Evolutionary conservation across 2,797 vertebrate species (phyloP).

Genomic region (Enteromius afrohamiltoni): DNA sequence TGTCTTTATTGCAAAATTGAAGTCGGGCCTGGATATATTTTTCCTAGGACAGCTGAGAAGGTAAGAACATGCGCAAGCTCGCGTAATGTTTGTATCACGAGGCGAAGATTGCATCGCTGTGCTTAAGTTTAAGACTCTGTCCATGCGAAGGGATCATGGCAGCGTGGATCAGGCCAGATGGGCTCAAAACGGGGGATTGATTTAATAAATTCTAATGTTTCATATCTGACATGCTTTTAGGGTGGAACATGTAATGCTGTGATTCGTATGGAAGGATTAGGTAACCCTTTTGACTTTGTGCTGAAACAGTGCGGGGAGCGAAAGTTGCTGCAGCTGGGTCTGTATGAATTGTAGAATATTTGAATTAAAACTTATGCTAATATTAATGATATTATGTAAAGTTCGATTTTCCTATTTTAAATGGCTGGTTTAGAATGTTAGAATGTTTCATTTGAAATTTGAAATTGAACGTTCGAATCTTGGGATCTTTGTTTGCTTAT

Average conservation of each 20-base stretch:
- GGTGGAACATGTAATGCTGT: background rate
- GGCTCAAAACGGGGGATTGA: constrained; percentile 3
- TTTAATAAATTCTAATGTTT: background rate
- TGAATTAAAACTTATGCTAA: background rate
- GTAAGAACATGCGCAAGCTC: constrained; percentile 6
- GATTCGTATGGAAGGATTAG: constrained; percentile 13
- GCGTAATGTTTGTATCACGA: background rate
- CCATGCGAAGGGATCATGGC: constrained; percentile 36
- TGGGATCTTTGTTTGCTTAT: background rate
- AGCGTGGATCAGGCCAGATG: constrained; percentile 45
- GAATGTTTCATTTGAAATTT: background rate
- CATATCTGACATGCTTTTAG: background rate
- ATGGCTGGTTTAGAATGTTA: background rate
- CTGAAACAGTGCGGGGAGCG: background rate
- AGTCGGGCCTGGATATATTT: constrained; percentile 60
- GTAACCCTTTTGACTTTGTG: background rate
- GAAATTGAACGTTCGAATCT: background rate
- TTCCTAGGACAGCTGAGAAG: constrained; percentile 66
- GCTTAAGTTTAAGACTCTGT: constrained; percentile 2
- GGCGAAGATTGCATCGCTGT: background rate
- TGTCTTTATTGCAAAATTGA: constrained; percentile 20
- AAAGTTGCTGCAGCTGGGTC: background rate
- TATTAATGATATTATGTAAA: background rate
- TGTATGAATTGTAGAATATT: background rate
- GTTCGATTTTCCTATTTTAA: background rate